Evolutionary conservation across 1,140 invertebrate species (phyloP).

Genomic region (Oryzaephilus surinamensis): DNA sequence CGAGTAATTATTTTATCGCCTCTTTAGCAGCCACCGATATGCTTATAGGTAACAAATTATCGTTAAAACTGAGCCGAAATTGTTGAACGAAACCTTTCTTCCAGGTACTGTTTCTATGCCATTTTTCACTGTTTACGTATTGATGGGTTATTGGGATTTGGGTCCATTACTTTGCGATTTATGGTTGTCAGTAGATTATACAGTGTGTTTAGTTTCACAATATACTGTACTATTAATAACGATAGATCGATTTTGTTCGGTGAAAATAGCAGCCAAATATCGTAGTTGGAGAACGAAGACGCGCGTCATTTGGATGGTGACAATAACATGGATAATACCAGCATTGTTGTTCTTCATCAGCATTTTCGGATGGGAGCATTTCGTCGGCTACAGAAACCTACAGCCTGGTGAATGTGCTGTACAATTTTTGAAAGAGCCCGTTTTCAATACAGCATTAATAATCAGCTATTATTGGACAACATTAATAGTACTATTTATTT

Average conservation of each 20-base stretch:
- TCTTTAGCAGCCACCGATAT: slow-evolving; percentile 96
- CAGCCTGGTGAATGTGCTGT: slow-evolving; percentile 86
- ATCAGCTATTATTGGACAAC: slow-evolving; percentile 98
- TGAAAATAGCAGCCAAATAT: slow-evolving; percentile 97
- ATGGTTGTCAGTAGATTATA: slow-evolving; percentile 98
- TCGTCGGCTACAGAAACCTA: slow-evolving; percentile 83
- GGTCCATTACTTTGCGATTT: slow-evolving; percentile 94
- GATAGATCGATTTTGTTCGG: slow-evolving; percentile 97
- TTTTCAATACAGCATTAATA: slow-evolving; percentile 96
- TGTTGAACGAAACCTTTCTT: slow-evolving; percentile 9
- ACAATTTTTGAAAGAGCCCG: slow-evolving; percentile 94
- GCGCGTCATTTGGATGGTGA: slow-evolving; percentile 84
- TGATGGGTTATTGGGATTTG: slow-evolving; percentile 94
- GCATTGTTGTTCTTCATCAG: slow-evolving; percentile 94
- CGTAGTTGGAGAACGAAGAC: slow-evolving; percentile 92
- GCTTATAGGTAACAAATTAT: slow-evolving; percentile 69
- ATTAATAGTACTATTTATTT: slow-evolving; percentile 79
- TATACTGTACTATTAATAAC: slow-evolving; percentile 99
- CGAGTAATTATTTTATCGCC: slow-evolving; percentile 99
- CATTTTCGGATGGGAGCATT: slow-evolving; percentile 99
- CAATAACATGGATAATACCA: slow-evolving; percentile 97
- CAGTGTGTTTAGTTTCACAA: slow-evolving; percentile 96
- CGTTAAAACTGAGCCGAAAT: background rate
- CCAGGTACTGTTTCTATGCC: slow-evolving; percentile 89
- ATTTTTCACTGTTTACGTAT: slow-evolving; percentile 91